Conservation (phyloP, 2,797 vertebrate genomes). For the Aphelocoma californica region DNA sequence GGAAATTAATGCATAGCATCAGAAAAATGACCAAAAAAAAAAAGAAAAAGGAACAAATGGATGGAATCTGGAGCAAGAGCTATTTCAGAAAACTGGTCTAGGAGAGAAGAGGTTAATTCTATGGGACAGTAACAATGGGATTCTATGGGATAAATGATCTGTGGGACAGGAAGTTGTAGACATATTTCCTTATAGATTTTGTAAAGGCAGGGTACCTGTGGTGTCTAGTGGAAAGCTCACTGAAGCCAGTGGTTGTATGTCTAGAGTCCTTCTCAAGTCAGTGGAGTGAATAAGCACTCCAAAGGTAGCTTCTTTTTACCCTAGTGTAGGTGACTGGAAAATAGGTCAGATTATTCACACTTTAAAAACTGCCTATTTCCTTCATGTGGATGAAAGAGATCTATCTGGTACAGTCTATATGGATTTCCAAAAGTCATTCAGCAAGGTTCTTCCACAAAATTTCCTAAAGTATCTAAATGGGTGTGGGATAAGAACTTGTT, state of each 20-base stretch:
- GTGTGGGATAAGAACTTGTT: background rate
- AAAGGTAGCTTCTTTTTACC: background rate
- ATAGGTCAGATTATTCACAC: constrained; percentile 26
- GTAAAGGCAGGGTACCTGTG: background rate
- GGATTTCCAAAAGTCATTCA: background rate
- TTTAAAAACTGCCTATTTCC: background rate
- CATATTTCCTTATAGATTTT: background rate
- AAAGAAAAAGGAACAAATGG: background rate
- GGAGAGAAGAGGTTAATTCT: background rate
- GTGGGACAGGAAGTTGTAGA: background rate
- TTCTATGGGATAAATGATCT: background rate
- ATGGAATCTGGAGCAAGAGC: background rate
- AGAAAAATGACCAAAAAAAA: background rate
- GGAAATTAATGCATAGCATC: background rate
- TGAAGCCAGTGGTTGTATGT: background rate
- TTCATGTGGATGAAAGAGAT: background rate
- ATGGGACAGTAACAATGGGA: background rate
- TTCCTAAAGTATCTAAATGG: background rate
- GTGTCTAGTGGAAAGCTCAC: background rate
- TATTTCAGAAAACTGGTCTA: background rate
- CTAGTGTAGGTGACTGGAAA: background rate
- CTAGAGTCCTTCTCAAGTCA: background rate
- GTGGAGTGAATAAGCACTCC: background rate
- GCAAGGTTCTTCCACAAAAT: background rate
- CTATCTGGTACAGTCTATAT: background rate